Conservation (phyloP, 2,113 vertebrate genomes). For the Poeciliopsis turrubarensis region DNA sequence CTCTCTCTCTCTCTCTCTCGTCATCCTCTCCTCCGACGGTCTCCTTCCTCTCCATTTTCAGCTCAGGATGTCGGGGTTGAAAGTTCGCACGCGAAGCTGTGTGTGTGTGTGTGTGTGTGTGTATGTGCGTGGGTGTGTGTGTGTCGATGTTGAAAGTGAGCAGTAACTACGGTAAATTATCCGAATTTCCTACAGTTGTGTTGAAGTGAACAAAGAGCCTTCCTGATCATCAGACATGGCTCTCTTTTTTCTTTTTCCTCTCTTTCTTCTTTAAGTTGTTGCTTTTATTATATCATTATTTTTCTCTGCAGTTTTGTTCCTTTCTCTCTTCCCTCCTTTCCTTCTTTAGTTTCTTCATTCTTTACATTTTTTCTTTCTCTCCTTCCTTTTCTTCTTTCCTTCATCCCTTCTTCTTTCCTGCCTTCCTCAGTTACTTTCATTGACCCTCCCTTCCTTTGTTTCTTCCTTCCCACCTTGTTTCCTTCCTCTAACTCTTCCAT, state of each 20-base stretch:
- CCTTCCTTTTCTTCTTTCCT: too few species aligned
- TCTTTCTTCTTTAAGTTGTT: background rate
- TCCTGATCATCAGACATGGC: background rate
- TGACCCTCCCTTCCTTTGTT: too few species aligned
- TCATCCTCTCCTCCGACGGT: conserved; percentile 51
- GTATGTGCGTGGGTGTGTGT: conserved; percentile 29
- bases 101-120: conserved; percentile 47
- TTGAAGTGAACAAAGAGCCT: conserved; percentile 13
- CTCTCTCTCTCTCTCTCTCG: conserved; percentile 24
- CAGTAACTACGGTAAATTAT: conserved; percentile 53
- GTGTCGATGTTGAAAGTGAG: conserved; percentile 35
- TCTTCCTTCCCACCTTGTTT: background rate
- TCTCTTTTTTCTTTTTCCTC: background rate
- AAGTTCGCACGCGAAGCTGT: conserved; percentile 69
- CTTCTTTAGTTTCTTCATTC: background rate
- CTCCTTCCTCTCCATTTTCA: conserved; percentile 66
- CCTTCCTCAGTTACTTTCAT: background rate
- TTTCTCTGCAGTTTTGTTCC: background rate
- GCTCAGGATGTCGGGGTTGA: conserved; percentile 69
- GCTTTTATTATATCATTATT: background rate
- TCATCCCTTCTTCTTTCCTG: background rate
- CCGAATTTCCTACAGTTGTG: conserved; percentile 55
- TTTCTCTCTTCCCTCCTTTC: background rate
- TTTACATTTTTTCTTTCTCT: background rate
- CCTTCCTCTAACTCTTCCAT: background rate